Base-by-base conservation (phyloP, 2,888 invertebrate genomes). In the Parasteatoda lunata region DNA sequence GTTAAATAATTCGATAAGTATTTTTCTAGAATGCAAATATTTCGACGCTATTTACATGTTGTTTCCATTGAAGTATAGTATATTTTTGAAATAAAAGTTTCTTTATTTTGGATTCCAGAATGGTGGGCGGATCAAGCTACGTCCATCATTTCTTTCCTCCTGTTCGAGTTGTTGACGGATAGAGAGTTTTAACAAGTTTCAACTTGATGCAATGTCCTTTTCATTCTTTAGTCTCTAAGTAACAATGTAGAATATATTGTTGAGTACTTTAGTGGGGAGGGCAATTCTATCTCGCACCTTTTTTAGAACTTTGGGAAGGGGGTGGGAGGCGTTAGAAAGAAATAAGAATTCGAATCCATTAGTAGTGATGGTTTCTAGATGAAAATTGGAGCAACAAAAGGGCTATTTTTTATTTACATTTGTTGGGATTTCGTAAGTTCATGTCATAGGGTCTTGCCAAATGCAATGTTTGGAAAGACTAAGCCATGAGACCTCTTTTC, bases 121-220 rank as follows among this genome's bases (percentile, higher is more conserved):
- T 59, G 77, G 85, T 86, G 75, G 85, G 80, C 85, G 85, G 76
- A 66, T 65, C 76, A 54, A 30, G 30, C 51, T 15, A 45, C 76
- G 77, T 86, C 80, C 80, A 80, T 86, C 85, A 80, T 66, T 30
- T 30, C 30, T 30, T 30, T 30, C 30, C 59, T 65, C 65, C n/a
- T 11, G 48, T 66, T n/a, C 54, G 47, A 71, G 77, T 77, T 79
- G 85, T 86, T 80, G 85, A 86, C 80, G 77, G 65, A 71, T 71
- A 77, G 85, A 85, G 77, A 79, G 73, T 72, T 59, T 84, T 78
- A 84, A 73, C 78, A 78, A 84, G 78, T 84, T 68, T 73, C 49
- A 73, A 78, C 77, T 78, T 78, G 84, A 84, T 78, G 84, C 76
- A 86, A 80, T 76, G 76, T 86, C 76, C 71, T 72, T 86, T 86